Base-by-base conservation (phyloP, 2,113 vertebrate species). In the Hippolais icterina region DNA sequence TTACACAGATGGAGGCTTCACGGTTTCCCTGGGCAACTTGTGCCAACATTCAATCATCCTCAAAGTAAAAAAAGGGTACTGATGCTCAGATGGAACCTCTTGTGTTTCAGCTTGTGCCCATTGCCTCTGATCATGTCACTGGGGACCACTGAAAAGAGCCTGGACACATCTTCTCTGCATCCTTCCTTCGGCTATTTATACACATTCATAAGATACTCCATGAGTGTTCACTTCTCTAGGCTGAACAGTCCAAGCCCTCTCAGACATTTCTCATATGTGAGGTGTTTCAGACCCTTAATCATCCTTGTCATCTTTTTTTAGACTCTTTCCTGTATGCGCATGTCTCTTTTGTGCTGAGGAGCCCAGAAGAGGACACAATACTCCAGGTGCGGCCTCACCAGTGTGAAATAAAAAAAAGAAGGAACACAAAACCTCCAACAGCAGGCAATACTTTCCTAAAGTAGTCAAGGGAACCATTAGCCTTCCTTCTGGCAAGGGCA, bases 361-460 rank as follows among this genome's bases (percentile, higher is more conserved):
- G 24, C 28, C 41, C n/a, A 39, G 28, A 70, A 61, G 18, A n/a
- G 12, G 8, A 39, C 19, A 29, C 8, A 47, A 8, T n/a, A 21
- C 15, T 69, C 33, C 18, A 61, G 6, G 8, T n/a, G 28, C n/a
- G n/a, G 23, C 10, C 29, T 44, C 39, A 60, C 1, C 13, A 42
- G 17, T 29, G 25, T 3, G 37, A 13, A 64, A 53, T 37, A 31
- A 84, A 84, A 25, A 25, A n/a, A 6, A 33, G 11, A 39, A 53
- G 5, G 11, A 59, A 4, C 6, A 35, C 4, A 11, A 24, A 28
- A 21, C 9, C 4, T 61, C 15, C 16, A 14, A 28, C 0, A 44
- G 18, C 21, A 44, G 41, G 28, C 5, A 64, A 16, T 23, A 54
- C 5, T 66, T 71, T 27, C 10, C 6, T 47, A 49, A 86, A 42